Percentiles rank a stretch among this genome's conserved stretches.
Evolutionary conservation across 2,888 invertebrate genomes (phyloP).

Genomic region (Physocephala rufipes): DNA sequence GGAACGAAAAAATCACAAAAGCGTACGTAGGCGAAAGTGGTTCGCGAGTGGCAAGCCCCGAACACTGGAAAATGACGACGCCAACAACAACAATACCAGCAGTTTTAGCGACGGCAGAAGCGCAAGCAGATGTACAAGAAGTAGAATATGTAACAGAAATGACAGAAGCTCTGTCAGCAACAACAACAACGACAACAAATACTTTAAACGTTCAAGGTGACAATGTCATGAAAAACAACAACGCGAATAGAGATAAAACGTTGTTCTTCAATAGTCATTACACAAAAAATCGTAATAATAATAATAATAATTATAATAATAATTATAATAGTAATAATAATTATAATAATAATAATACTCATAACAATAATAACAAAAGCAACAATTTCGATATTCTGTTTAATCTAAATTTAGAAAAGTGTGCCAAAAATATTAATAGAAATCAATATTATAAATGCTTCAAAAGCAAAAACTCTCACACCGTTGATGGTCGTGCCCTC

Average conservation of each 20-base stretch:
- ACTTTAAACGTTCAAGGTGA: conserved; percentile 3
- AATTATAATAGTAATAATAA: background rate
- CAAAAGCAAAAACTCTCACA: conserved; percentile 18
- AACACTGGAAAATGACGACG: background rate
- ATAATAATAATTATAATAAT: conserved; percentile 17
- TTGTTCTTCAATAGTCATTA: no score
- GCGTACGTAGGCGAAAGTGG: conserved; percentile 21
- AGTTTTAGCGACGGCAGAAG: conserved; percentile 34
- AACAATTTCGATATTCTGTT: conserved; percentile 1
- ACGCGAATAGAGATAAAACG: background rate
- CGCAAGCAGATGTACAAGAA: background rate
- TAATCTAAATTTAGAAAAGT: conserved; percentile 49
- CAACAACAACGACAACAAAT: conserved; percentile 21
- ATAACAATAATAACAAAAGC: conserved; percentile 18
- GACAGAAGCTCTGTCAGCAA: conserved; percentile 15
- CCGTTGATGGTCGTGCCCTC: background rate
- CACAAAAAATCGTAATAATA: conserved; percentile 15
- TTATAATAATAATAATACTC: conserved; percentile 11
- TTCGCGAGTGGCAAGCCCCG: conserved; percentile 2
- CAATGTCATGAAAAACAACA: background rate
- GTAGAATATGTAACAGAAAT: conserved; percentile 54
- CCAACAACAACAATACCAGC: conserved; percentile 40
- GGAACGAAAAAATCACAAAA: conserved; percentile 31
- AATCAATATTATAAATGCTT: conserved; percentile 21
- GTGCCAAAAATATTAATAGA: conserved; percentile 48